A percentile compares a stretch with the other conserved stretches of the same genome.
phyloP scores from a whole-genome alignment of 2,888 invertebrate genomes.

The Temnothorax unifasciatus region DNA sequence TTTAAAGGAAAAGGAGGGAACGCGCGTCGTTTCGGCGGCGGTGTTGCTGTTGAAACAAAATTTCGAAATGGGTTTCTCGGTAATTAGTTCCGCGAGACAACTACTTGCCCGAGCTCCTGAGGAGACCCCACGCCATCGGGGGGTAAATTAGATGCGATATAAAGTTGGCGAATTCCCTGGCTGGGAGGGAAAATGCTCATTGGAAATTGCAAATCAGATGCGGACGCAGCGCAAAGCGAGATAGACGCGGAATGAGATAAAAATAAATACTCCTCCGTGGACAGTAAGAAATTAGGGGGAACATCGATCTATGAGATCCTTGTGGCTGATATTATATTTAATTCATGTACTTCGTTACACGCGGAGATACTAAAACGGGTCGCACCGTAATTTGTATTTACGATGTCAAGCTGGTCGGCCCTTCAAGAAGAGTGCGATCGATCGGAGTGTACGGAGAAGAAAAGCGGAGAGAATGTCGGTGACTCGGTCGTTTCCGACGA shows the following conservation, averaged over 20 bases:
- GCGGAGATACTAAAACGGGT: slow-evolving; percentile 48
- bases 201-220: slow-evolving; percentile 25
- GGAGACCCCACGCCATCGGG: slow-evolving; percentile 28
- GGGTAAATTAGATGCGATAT: slow-evolving; percentile 30
- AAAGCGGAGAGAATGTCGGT: slow-evolving; percentile 30
- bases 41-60: slow-evolving; percentile 48
- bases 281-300: slow-evolving; percentile 11
- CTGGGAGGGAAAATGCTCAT: not conserved
- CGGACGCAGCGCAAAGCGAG: not conserved
- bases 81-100: slow-evolving; percentile 47
- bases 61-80: slow-evolving; percentile 54
- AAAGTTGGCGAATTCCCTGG: slow-evolving; percentile 11
- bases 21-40: slow-evolving; percentile 18
- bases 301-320: not conserved
- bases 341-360: slow-evolving; percentile 45
- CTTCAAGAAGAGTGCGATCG: slow-evolving; percentile 22
- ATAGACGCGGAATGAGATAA: not conserved
- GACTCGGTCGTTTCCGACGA: slow-evolving; percentile 32
- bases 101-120: not conserved
- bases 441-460: slow-evolving; percentile 6
- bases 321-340: slow-evolving; percentile 30
- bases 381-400: slow-evolving; percentile 69
- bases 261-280: not conserved
- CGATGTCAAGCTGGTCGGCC: slow-evolving; percentile 30
- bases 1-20: not conserved